A percentile compares a stretch with the other conserved stretches of the same genome.
Evolutionary conservation across 2,797 vertebrate species (phyloP).

Genomic region (Streptopelia turtur): DNA sequence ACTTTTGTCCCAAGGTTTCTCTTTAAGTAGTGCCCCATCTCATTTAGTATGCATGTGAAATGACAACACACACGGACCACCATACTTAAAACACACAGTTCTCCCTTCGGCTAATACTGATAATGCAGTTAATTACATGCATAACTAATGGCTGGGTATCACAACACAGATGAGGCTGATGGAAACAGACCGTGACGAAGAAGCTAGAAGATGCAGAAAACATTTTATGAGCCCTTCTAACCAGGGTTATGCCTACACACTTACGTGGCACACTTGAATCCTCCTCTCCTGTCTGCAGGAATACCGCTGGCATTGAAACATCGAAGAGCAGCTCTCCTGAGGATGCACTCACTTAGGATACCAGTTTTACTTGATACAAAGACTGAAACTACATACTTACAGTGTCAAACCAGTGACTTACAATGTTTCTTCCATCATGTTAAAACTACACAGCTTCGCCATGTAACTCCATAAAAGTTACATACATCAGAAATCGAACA

Average conservation of each 20-base stretch:
- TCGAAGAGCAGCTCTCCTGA: background rate
- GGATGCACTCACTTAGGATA: background rate
- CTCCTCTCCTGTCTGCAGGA: background rate
- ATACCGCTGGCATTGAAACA: accelerated
- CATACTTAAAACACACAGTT: background rate
- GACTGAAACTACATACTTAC: background rate
- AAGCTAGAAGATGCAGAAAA: background rate
- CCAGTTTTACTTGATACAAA: background rate
- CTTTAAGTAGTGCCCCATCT: background rate
- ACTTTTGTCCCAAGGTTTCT: background rate
- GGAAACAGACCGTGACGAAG: background rate
- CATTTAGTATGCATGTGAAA: background rate
- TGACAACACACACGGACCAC: background rate
- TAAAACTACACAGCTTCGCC: background rate
- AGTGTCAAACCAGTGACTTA: background rate
- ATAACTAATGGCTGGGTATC: background rate
- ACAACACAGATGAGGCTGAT: background rate
- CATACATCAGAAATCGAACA: accelerated
- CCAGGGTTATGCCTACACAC: background rate
- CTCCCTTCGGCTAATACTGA: background rate
- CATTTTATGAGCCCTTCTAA: background rate
- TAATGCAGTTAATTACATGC: background rate
- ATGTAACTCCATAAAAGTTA: background rate
- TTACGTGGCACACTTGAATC: background rate
- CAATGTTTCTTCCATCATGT: accelerated